phyloP scores from a whole-genome alignment of 2,113 vertebrate genomes.

The Paedocypris sp. region DNA sequence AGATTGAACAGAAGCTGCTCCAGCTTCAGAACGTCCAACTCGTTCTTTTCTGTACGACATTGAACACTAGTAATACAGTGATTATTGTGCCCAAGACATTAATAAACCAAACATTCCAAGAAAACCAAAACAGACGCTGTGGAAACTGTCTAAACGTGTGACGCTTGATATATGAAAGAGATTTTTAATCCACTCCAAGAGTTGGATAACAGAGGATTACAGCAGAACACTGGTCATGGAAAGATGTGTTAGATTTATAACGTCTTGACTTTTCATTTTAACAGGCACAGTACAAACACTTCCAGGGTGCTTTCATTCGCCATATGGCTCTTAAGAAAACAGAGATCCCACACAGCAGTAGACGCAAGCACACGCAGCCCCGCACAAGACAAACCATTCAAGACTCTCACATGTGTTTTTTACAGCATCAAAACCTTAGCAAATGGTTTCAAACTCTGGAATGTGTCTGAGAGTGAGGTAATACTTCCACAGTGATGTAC shows the following conservation, averaged over 20 bases:
- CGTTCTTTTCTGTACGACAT: not conserved
- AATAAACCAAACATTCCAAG: not conserved
- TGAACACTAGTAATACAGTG: no score
- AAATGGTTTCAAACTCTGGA: conserved; percentile 26
- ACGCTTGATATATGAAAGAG: not conserved
- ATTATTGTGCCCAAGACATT: conserved; percentile 1
- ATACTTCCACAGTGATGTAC: conserved; percentile 29
- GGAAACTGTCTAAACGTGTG: not conserved
- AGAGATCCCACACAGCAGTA: not conserved
- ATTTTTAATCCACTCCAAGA: not conserved
- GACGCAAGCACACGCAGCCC: not conserved
- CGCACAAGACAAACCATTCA: not conserved
- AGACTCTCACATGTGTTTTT: not conserved
- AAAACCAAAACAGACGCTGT: not conserved
- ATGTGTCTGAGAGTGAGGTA: conserved; percentile 36
- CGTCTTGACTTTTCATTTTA: conserved; percentile 17
- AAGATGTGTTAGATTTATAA: conserved; percentile 4
- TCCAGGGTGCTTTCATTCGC: not conserved
- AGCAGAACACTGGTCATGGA: not conserved
- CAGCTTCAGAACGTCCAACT: conserved; percentile 9
- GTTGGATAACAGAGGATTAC: not conserved
- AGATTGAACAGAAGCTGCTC: conserved; percentile 15
- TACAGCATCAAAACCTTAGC: conserved; percentile 4
- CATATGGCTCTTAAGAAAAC: conserved; percentile 16
- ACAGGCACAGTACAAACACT: conserved; percentile 2